Evolutionary conservation across 2,888 invertebrate species (phyloP).

Genomic region (Heliconius erato): DNA sequence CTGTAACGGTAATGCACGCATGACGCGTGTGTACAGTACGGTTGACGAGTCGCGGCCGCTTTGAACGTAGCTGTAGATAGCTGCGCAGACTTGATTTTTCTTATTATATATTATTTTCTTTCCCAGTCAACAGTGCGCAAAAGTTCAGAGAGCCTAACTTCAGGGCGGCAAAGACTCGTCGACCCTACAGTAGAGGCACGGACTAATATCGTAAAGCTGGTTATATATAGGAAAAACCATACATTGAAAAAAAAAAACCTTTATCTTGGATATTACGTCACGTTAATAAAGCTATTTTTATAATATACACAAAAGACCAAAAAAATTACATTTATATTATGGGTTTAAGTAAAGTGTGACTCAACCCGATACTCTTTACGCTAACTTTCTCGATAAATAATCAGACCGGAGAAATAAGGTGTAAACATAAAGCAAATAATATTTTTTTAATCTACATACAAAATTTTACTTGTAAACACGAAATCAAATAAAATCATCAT

Average conservation of each 20-base stretch:
- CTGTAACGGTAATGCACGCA: conserved; percentile 33
- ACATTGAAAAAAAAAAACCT: no score
- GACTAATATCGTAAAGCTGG: conserved; percentile 16
- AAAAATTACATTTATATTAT: not conserved
- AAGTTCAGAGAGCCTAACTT: not conserved
- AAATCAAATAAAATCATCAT: not conserved
- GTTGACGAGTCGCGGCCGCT: not conserved
- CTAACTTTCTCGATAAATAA: no score
- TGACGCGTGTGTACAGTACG: conserved; percentile 19
- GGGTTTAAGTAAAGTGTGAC: not conserved
- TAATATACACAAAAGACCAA: no score
- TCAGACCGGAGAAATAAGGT: not conserved
- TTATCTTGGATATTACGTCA: no score
- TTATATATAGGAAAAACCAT: not conserved
- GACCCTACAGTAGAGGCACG: not conserved
- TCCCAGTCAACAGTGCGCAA: not conserved
- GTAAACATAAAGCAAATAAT: not conserved
- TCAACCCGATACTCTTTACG: no score
- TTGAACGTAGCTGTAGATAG: not conserved
- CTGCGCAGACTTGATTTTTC: not conserved
- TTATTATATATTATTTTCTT: not conserved
- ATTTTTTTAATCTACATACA: not conserved
- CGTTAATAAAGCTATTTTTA: no score
- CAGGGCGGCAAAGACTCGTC: not conserved
- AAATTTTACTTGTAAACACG: not conserved